phyloP scores from a whole-genome alignment of 2,888 invertebrate genomes.

The Eupelmus urozonus region DNA sequence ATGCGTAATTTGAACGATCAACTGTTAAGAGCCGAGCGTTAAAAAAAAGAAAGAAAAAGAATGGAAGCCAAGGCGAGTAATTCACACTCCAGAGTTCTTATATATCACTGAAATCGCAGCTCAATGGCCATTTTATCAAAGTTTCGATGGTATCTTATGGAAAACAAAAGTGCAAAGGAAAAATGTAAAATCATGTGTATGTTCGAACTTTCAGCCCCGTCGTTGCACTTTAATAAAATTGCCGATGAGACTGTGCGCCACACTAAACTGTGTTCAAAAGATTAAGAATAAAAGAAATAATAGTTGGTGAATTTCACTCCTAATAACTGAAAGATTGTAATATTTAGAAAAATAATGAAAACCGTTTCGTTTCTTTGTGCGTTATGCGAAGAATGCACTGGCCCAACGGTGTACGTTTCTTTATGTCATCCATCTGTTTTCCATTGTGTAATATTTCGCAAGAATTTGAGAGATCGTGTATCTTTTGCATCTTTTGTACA shows the following conservation, averaged over 20 bases:
- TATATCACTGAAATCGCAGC: conserved; percentile 72
- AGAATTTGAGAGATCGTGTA: conserved; percentile 15
- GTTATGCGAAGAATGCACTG: conserved; percentile 65
- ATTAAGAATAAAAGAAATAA: conserved; percentile 55
- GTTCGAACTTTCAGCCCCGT: background rate
- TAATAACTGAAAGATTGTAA: conserved; percentile 61
- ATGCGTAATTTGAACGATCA: conserved; percentile 67
- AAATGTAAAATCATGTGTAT: background rate
- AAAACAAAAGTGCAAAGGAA: background rate
- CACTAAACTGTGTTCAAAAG: conserved; percentile 77
- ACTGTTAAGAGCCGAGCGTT: conserved; percentile 56
- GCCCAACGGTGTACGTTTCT: conserved; percentile 34
- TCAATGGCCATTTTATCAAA: conserved; percentile 70
- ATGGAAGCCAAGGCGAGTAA: conserved; percentile 66
- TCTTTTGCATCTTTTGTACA: conserved; percentile 44
- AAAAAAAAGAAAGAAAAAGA: conserved; percentile 18
- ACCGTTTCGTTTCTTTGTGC: conserved; percentile 24
- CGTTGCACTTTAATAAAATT: conserved; percentile 66
- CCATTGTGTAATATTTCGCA: conserved; percentile 41
- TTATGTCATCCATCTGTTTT: conserved; percentile 40
- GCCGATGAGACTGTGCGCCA: conserved; percentile 73
- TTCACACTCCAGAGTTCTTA: conserved; percentile 70
- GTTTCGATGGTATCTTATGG: conserved; percentile 9
- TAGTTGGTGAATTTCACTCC: conserved; percentile 66
- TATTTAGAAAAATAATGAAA: conserved; percentile 62